phyloP scores from a whole-genome alignment of 2,888 invertebrate genomes.

The Drosophila buzzatii region DNA sequence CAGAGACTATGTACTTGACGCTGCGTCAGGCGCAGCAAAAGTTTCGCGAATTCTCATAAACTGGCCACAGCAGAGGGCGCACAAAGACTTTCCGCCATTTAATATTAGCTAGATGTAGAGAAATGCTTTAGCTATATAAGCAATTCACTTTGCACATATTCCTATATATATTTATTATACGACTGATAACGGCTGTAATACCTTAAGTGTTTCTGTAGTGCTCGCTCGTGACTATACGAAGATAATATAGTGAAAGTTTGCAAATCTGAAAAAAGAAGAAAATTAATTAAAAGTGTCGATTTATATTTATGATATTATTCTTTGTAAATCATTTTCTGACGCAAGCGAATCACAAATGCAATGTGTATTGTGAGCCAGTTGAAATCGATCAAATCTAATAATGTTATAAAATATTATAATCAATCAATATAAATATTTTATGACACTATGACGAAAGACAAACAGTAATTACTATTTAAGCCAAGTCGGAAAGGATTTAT shows the following conservation, averaged over 20 bases:
- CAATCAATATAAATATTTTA: neutral
- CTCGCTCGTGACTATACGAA: neutral
- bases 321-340: neutral
- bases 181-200: constrained; percentile 36
- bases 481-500: neutral
- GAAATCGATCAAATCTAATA: neutral
- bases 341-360: too few species aligned
- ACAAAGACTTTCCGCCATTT: constrained; percentile 22
- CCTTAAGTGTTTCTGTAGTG: constrained; percentile 11
- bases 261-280: neutral
- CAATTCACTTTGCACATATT: constrained; percentile 19
- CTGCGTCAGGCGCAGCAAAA: constrained; percentile 74
- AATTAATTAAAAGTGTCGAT: neutral
- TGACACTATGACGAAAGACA: neutral
- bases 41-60: constrained; percentile 58
- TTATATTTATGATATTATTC: neutral
- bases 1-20: constrained; percentile 79
- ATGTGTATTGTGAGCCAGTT: neutral
- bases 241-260: neutral
- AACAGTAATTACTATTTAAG: neutral
- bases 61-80: constrained; percentile 28
- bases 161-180: constrained; percentile 4
- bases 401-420: too few species aligned
- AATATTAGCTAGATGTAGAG: constrained; percentile 36
- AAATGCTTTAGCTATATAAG: constrained; percentile 15